Percentiles rank a stretch among this genome's conserved stretches.
Evolutionary conservation across 2,797 vertebrate species (phyloP).

Genomic region (Liparis tanakae): DNA sequence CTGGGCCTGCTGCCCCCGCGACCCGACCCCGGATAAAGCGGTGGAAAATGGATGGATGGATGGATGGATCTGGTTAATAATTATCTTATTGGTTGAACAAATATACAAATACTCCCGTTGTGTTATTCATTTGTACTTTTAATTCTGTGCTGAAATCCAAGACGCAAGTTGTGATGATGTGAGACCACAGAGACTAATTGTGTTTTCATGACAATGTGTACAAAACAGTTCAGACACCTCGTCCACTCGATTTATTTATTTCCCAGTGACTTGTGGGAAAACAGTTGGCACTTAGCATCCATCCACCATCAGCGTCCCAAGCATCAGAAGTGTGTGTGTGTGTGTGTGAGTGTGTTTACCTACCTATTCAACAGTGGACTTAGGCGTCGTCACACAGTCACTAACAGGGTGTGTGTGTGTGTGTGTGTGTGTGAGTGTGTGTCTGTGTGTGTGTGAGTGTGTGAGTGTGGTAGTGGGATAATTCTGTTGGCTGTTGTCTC

Average conservation of each 20-base stretch:
- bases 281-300: constrained; percentile 61
- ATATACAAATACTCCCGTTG: not conserved
- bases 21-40: too few species aligned
- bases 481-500: constrained; percentile 63
- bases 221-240: constrained; percentile 41
- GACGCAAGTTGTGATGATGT: constrained; percentile 41
- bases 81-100: constrained; percentile 1
- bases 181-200: constrained; percentile 44
- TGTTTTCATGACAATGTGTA: constrained; percentile 43
- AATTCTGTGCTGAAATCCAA: constrained; percentile 33
- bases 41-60: too few species aligned
- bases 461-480: constrained; percentile 72
- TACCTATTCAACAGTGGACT: too few species aligned
- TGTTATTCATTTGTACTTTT: constrained; percentile 29
- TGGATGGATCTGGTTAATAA: too few species aligned
- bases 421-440: constrained; percentile 35
- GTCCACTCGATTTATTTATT: constrained; percentile 66
- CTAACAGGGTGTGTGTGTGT: too few species aligned
- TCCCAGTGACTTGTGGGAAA: constrained; percentile 63
- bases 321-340: constrained; percentile 50
- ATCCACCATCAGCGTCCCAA: constrained; percentile 53
- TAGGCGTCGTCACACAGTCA: too few species aligned
- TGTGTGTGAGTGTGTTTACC: too few species aligned
- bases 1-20: too few species aligned
- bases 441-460: constrained; percentile 60